phyloP scores from a whole-genome alignment of 2,888 invertebrate genomes.

The Parnassius glacialis region DNA sequence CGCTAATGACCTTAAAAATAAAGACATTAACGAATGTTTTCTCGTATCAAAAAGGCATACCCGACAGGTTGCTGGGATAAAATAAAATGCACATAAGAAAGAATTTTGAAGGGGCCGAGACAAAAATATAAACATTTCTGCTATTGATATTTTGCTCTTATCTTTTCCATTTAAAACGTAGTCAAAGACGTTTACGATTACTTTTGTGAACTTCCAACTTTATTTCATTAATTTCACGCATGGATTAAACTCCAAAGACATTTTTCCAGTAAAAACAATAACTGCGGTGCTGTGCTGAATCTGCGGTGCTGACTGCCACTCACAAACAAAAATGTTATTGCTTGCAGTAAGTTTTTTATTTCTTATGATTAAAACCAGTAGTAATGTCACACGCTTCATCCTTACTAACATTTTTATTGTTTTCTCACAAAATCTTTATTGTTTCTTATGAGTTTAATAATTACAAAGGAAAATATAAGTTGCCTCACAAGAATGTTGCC shows the following conservation, averaged over 20 bases:
- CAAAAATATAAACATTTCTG: too few species aligned
- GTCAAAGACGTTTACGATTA: not conserved
- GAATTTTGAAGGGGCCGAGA: too few species aligned
- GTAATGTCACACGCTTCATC: too few species aligned
- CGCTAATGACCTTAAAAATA: too few species aligned
- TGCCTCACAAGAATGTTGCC: too few species aligned
- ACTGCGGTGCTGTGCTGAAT: not conserved
- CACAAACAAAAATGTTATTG: not conserved
- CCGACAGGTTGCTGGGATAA: too few species aligned
- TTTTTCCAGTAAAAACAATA: not conserved
- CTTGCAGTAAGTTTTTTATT: not conserved
- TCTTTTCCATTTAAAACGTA: not conserved
- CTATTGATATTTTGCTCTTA: not conserved
- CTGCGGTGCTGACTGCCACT: not conserved
- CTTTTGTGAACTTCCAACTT: not conserved
- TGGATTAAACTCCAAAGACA: not conserved
- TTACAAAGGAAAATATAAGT: not conserved
- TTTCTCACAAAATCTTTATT: not conserved
- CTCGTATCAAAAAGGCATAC: too few species aligned
- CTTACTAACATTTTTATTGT: not conserved
- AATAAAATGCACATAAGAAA: too few species aligned
- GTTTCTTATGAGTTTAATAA: not conserved
- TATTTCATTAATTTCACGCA: conserved; percentile 8
- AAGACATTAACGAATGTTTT: too few species aligned
- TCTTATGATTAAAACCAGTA: too few species aligned